Percentiles rank a stretch among this genome's conserved stretches.
Conservation (phyloP, 2,888 invertebrate species). For the Trachelus tabidus region DNA sequence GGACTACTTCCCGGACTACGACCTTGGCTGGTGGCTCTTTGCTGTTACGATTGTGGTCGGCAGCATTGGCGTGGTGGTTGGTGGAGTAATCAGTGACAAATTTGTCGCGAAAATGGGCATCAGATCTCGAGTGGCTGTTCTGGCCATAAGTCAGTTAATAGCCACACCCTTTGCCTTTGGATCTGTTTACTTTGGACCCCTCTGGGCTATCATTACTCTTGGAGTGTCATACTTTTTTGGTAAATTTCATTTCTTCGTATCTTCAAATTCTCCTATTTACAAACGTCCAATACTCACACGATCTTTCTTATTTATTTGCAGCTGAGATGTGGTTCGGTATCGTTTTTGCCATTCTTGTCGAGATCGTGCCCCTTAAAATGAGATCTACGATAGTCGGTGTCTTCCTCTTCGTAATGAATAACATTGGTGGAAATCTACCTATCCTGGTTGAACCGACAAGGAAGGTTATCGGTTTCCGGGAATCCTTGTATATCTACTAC, state of each 20-base stretch:
- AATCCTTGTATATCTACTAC: slow-evolving; percentile 88
- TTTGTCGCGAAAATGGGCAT: slow-evolving; percentile 90
- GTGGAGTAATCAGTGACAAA: slow-evolving; percentile 85
- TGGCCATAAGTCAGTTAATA: slow-evolving; percentile 85
- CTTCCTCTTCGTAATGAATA: slow-evolving; percentile 93
- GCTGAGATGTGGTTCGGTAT: slow-evolving; percentile 97
- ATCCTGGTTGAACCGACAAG: slow-evolving; percentile 88
- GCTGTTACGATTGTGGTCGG: slow-evolving; percentile 89
- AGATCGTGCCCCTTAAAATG: slow-evolving; percentile 84
- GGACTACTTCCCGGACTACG: slow-evolving; percentile 88
- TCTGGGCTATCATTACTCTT: slow-evolving; percentile 88
- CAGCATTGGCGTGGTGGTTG: slow-evolving; percentile 79
- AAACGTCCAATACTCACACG: too few species aligned
- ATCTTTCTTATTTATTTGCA: slow-evolving; percentile 54
- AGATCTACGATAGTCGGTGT: slow-evolving; percentile 88
- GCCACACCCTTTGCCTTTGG: slow-evolving; percentile 89
- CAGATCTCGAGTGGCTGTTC: slow-evolving; percentile 80
- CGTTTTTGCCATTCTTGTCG: slow-evolving; percentile 89
- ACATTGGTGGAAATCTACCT: slow-evolving; percentile 90
- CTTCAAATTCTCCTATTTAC: background rate
- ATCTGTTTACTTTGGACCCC: slow-evolving; percentile 83
- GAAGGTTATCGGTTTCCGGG: slow-evolving; percentile 83
- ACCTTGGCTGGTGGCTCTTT: slow-evolving; percentile 91
- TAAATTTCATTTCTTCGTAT: slow-evolving; percentile 63
- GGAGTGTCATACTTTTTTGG: slow-evolving; percentile 91